Percentiles rank a stretch among this genome's conserved stretches.
Conservation (phyloP, 1,140 invertebrate species). For the Drosophila saltans region DNA sequence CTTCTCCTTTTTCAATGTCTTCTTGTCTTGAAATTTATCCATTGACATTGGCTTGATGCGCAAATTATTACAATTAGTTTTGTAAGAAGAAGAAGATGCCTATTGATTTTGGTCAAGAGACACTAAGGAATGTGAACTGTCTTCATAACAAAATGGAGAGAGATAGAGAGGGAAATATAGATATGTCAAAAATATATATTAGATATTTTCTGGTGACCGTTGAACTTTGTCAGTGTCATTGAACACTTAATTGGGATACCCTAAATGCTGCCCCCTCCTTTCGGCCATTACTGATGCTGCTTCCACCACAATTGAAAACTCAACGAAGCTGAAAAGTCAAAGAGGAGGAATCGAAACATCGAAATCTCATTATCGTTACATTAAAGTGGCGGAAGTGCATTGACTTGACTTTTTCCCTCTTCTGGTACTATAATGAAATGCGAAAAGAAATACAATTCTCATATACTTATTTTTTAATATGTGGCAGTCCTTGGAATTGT, state of each 20-base stretch:
- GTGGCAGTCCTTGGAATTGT: background rate
- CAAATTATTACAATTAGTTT: slow-evolving; percentile 76
- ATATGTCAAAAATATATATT: slow-evolving; percentile 31
- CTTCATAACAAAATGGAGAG: background rate
- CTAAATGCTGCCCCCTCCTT: background rate
- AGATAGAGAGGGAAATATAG: background rate
- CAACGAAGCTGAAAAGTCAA: slow-evolving; percentile 61
- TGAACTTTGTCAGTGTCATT: slow-evolving; percentile 31
- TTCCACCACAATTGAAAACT: slow-evolving; percentile 12
- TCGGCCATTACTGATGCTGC: background rate
- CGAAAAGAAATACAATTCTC: slow-evolving; percentile 41
- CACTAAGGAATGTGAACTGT: slow-evolving; percentile 62
- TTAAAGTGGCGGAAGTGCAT: slow-evolving; percentile 67
- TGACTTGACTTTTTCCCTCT: slow-evolving; percentile 39
- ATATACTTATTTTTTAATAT: slow-evolving; percentile 37
- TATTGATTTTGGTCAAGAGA: slow-evolving; percentile 74
- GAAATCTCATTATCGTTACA: slow-evolving; percentile 33
- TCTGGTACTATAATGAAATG: slow-evolving; percentile 15
- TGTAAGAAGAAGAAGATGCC: slow-evolving; percentile 28
- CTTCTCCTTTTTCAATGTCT: slow-evolving; percentile 17
- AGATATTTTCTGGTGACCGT: slow-evolving; percentile 22
- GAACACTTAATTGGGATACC: slow-evolving; percentile 38
- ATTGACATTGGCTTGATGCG: slow-evolving; percentile 23
- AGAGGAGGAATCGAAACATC: slow-evolving; percentile 30
- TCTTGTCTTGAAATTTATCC: slow-evolving; percentile 11